phyloP scores from a whole-genome alignment of 2,113 vertebrate genomes.

The Felis catus region F.catus_Fca126_mat1.0 CM031418.1:64336001-64336500 shows the following conservation, averaged over 20 bases:
- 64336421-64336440: background rate
- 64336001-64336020: background rate
- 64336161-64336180: no score
- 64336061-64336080: background rate
- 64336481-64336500: background rate
- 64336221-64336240: no score
- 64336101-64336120: constrained; percentile 6
- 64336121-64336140: background rate
- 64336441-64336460: background rate
- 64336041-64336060: background rate
- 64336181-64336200: no score
- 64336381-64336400: background rate
- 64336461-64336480: background rate
- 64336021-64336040: background rate
- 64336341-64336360: no score
- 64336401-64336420: background rate
- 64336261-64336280: no score
- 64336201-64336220: no score
- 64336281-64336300: no score
- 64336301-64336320: no score
- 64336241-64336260: no score
- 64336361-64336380: background rate
- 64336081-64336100: background rate
- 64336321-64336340: no score
- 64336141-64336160: background rate